Percentiles rank a stretch among this genome's conserved stretches.
Evolutionary conservation across 1,140 invertebrate species (phyloP).

Genomic region (Vanessa tameamea): DNA sequence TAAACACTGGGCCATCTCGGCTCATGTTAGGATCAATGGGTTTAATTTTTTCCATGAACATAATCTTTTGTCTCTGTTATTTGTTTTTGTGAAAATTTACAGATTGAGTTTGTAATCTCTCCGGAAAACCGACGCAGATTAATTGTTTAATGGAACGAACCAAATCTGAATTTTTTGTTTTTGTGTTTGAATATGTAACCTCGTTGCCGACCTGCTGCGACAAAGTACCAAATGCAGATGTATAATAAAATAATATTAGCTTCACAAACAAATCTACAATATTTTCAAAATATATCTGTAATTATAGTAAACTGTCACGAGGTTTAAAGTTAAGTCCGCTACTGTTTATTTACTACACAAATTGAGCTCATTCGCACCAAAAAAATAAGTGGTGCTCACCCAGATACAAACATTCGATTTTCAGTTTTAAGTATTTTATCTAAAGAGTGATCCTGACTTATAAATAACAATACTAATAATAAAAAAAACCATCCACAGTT

Average conservation of each 20-base stretch:
- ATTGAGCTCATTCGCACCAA: too few relatives aligned
- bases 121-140: not conserved
- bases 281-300: too few relatives aligned
- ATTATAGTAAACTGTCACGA: too few relatives aligned
- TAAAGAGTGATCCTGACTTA: too few relatives aligned
- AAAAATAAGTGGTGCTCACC: too few relatives aligned
- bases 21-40: too few relatives aligned
- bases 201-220: not conserved
- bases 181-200: not conserved
- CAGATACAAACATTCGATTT: too few relatives aligned
- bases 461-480: not conserved
- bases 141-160: conserved; percentile 7
- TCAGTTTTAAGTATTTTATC: too few relatives aligned
- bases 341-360: too few relatives aligned
- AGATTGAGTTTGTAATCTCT: not conserved
- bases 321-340: too few relatives aligned
- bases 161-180: not conserved
- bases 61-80: not conserved
- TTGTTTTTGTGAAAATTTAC: not conserved
- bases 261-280: too few relatives aligned
- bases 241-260: not conserved
- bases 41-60: not conserved
- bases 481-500: not conserved
- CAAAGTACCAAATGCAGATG: not conserved
- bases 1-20: too few relatives aligned